Conservation (phyloP, 37 sponge, comb jelly and placozoan species). For the Oscarella lobularis region DNA sequence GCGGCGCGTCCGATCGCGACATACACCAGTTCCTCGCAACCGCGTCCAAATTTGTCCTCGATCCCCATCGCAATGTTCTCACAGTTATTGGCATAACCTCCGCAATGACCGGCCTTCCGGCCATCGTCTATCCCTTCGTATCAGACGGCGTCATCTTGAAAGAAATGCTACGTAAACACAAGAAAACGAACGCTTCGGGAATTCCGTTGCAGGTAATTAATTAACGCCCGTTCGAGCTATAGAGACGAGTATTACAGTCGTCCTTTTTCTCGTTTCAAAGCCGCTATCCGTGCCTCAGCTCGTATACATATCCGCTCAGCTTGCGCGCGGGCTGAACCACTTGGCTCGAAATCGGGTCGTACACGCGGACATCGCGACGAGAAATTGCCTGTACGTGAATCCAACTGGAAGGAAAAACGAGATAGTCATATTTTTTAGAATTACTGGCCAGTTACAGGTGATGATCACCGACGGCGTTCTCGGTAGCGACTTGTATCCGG, state of each 20-base stretch:
- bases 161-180: neutral
- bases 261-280: too few relatives aligned
- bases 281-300: constrained; percentile 49
- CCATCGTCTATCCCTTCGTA: neutral
- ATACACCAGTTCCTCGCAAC: neutral
- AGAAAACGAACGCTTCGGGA: neutral
- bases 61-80: neutral
- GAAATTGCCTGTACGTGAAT: constrained; percentile 63
- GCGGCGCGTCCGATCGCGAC: neutral
- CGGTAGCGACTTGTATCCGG: constrained; percentile 68
- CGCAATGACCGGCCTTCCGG: neutral
- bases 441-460: constrained; percentile 55
- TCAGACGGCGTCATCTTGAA: neutral
- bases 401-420: neutral
- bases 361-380: constrained; percentile 69
- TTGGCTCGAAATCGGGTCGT: constrained; percentile 33
- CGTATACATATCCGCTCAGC: constrained; percentile 54
- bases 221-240: too few relatives aligned
- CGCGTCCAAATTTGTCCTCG: neutral
- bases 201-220: neutral
- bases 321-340: constrained; percentile 76
- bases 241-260: too few relatives aligned
- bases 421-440: constrained; percentile 14
- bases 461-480: constrained; percentile 58
- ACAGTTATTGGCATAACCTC: neutral